Evolutionary conservation across 2,113 vertebrate species (phyloP), one percentile per base, ranked within the genome.

Genomic region (Nerophis lumbriciformis): DNA sequence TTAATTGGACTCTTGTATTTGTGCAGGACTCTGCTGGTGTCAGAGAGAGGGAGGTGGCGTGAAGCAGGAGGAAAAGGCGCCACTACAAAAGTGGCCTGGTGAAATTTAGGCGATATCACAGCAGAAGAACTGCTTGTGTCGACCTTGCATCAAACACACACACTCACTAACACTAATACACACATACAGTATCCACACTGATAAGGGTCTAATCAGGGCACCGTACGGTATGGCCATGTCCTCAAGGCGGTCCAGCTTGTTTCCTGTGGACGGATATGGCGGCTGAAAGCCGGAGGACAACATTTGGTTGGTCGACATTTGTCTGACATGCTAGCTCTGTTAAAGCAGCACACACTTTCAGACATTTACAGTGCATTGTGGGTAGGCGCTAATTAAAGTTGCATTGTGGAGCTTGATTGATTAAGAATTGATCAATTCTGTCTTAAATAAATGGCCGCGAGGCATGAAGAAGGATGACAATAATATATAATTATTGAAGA

Each of bases 41-140:
- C 67, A 61, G 45, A 35, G 72, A 75, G 59, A 45, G 4, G 52
- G 72, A 76, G 60, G 63, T 60, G 61, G 72, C 59, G 0, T 85
- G 65, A 80, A 15, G 51, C 12, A 14, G 45, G 15, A 19, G 11
- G 21, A 51, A 51, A 14, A 0, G 3, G 36, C 61, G n/a, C 53
- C 13, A 59, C 75, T 63, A 59, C 67, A 38, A 53, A 4, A 55
- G 76, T 71, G 77, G 78, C 53, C 65, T 62, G 56, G 35, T 48
- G 35, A 65, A 79, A 71, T 49, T 28, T 53, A 52, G 72, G 75
- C 13, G 78, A 85, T 65, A 75, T 74, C 77, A 87, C 86, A 83
- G 79, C 78, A 85, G 87, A 7, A 89, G 85, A 88, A 87, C 85
- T 88, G 80, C 73, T 87, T 88, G 85, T 85, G 75, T 84, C 82